These are phyloP conservation scores for Kradibia gibbosae DNA, from an alignment of 1,140 invertebrate genomes.

Conservation along the genomic window DNA sequence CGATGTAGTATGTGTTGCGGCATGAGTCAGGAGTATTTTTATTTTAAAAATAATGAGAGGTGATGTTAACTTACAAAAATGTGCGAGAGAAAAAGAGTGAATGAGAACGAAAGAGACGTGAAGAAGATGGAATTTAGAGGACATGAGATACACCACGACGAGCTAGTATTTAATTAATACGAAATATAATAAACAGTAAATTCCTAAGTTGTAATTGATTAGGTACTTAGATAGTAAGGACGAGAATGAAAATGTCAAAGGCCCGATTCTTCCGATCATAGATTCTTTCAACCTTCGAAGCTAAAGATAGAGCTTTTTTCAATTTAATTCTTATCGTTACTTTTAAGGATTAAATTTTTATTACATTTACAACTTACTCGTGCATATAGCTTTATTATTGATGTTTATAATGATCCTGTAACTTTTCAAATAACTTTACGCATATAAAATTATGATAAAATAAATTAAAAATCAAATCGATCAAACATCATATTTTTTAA, in stretches of 20 bases:
- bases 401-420: not conserved
- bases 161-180: constrained; percentile 62
- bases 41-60: constrained; percentile 19
- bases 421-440: not conserved
- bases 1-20: constrained; percentile 55
- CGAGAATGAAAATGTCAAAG: constrained; percentile 49
- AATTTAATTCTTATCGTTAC: constrained; percentile 11
- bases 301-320: not conserved
- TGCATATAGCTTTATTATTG: not conserved
- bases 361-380: not conserved
- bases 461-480: too few relatives aligned
- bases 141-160: constrained; percentile 50
- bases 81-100: not conserved
- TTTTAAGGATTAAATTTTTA: constrained; percentile 25
- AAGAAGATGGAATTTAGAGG: not conserved
- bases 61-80: not conserved
- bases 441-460: too few relatives aligned
- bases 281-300: constrained; percentile 25
- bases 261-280: constrained; percentile 44
- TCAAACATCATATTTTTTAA: too few relatives aligned
- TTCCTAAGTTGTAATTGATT: constrained; percentile 62
- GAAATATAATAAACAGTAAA: constrained; percentile 49
- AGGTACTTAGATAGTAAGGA: constrained; percentile 57
- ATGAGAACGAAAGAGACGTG: not conserved
- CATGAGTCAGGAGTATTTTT: constrained; percentile 57